A percentile compares a stretch with the other conserved stretches of the same genome.
Evolutionary conservation across 2,113 vertebrate genomes (phyloP).

Genomic region (Sphaerodactylus townsendi): DNA sequence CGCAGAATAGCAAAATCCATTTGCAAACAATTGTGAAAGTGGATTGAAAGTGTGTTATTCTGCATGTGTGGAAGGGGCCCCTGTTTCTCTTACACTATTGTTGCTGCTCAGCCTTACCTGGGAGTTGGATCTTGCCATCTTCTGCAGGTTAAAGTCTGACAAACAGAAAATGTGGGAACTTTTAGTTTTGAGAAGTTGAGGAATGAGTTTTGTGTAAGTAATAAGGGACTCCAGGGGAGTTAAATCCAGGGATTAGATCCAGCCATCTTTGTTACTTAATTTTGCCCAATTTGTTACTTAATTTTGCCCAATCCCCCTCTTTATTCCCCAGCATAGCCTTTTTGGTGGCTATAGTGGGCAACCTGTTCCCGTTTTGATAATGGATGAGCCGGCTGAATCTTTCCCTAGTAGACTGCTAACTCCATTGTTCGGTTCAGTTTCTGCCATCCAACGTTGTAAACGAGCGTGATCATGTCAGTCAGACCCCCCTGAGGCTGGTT

Average conservation of each 20-base stretch:
- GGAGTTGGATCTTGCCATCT: background rate
- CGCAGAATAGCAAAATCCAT: no score
- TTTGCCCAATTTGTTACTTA: no score
- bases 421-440: background rate
- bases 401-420: background rate
- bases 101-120: background rate
- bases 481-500: background rate
- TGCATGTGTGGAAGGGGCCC: no score
- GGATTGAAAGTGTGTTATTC: no score
- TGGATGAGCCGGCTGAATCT: no score
- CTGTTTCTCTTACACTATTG: background rate
- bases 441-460: background rate
- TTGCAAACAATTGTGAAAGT: no score
- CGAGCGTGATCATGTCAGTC: background rate
- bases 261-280: no score
- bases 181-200: background rate
- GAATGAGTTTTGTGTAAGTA: background rate
- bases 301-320: no score
- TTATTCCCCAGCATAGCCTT: no score
- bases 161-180: background rate
- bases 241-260: background rate
- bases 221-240: background rate
- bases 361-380: no score
- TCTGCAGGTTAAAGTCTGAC: background rate
- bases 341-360: no score